phyloP scores from a whole-genome alignment of 2,797 vertebrate species.

The Chanos chanos region DNA sequence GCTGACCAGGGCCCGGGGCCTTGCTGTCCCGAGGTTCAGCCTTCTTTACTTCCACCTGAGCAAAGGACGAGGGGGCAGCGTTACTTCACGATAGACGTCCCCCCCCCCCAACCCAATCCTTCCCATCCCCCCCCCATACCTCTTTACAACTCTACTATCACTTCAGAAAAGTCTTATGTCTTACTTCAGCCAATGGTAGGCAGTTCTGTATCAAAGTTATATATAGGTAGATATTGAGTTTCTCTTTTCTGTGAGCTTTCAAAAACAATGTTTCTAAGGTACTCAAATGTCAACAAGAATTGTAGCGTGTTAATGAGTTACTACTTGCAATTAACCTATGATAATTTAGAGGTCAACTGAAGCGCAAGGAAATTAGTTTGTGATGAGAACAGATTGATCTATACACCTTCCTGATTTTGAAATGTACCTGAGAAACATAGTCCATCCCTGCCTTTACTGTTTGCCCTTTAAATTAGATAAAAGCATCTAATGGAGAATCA shows the following conservation, averaged over 20 bases:
- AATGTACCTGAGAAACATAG: constrained; percentile 94
- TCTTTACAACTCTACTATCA: constrained; percentile 59
- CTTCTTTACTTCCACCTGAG: constrained; percentile 99
- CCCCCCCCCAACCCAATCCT: constrained; percentile 18
- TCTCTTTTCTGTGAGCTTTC: constrained; percentile 52
- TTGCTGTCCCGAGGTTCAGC: constrained; percentile 97
- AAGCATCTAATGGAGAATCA: constrained; percentile 91
- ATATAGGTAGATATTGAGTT: constrained; percentile 41
- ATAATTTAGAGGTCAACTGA: not conserved
- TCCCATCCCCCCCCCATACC: constrained; percentile 60
- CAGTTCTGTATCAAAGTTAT: constrained; percentile 35
- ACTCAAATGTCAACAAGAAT: constrained; percentile 49
- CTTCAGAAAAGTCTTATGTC: constrained; percentile 62
- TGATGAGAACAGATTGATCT: not conserved
- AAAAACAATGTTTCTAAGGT: constrained; percentile 89
- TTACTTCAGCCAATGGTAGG: constrained; percentile 71
- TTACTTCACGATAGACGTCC: no score
- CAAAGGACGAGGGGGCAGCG: constrained; percentile 79
- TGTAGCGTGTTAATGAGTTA: not conserved
- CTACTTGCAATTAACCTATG: not conserved
- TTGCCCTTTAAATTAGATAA: constrained; percentile 60
- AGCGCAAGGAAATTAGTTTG: not conserved
- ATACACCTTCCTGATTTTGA: constrained; percentile 7
- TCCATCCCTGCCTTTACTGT: constrained; percentile 53
- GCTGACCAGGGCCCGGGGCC: constrained; percentile 84